Conservation (phyloP, 2,888 invertebrate genomes). For the Phymatocera aterrima region DNA sequence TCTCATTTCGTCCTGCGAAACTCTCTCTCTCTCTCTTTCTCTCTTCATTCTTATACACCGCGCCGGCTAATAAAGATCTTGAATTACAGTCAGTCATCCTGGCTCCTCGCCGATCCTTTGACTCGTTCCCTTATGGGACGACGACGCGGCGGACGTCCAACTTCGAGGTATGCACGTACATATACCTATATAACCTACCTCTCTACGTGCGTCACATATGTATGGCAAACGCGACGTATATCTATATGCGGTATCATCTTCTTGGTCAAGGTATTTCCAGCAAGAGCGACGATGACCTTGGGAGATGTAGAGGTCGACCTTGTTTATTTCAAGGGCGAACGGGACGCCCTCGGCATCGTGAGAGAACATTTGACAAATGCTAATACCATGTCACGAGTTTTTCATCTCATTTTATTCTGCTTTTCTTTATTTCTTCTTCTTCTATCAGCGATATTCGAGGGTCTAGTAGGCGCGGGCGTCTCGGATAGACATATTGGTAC, state of each 20-base stretch:
- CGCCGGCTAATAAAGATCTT: constrained; percentile 65
- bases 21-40: too few relatives aligned
- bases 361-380: constrained; percentile 61
- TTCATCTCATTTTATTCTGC: background rate
- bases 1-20: constrained; percentile 58
- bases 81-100: constrained; percentile 59
- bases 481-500: background rate
- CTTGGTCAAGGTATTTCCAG: constrained; percentile 34
- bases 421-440: background rate
- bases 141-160: too few relatives aligned
- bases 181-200: background rate
- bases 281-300: constrained; percentile 67
- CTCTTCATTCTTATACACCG: constrained; percentile 44
- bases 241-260: constrained; percentile 8
- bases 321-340: constrained; percentile 65
- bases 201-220: constrained; percentile 21
- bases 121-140: background rate
- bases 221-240: too few relatives aligned
- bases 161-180: background rate
- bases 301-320: constrained; percentile 66
- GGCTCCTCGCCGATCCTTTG: constrained; percentile 11
- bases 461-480: background rate
- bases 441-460: background rate
- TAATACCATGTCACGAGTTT: constrained; percentile 53
- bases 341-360: constrained; percentile 51